A percentile compares a stretch with the other conserved stretches of the same genome.
These are phyloP conservation scores for Eustalomyia histrio DNA, from an alignment of 2,888 invertebrate species.

Conservation along the genomic window DNA sequence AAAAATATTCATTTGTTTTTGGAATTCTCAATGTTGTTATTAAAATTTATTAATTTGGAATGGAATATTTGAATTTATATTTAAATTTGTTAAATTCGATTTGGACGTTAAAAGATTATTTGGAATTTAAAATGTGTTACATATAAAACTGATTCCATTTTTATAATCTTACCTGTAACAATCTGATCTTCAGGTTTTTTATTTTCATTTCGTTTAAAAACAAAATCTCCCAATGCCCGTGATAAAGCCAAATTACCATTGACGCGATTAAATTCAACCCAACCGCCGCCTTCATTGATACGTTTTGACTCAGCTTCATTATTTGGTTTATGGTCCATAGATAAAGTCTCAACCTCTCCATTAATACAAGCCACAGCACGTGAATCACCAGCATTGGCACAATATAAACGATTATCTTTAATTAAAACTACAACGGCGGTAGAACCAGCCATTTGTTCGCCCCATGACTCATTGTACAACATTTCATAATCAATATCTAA, in stretches of 20 bases:
- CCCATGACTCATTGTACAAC: constrained; percentile 91
- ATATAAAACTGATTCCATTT: neutral
- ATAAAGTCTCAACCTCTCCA: constrained; percentile 86
- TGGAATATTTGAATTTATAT: no score
- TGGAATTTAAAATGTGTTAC: no score
- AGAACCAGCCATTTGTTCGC: constrained; percentile 96
- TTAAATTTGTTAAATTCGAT: no score
- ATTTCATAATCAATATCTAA: constrained; percentile 95
- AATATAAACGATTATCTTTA: constrained; percentile 92
- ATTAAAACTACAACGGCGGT: constrained; percentile 93
- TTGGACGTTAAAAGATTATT: no score
- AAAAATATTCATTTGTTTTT: no score
- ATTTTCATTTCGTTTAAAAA: constrained; percentile 94
- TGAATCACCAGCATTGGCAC: constrained; percentile 98
- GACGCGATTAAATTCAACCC: constrained; percentile 98
- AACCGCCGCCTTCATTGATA: constrained; percentile 96
- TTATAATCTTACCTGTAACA: constrained; percentile 88
- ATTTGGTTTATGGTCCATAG: constrained; percentile 97
- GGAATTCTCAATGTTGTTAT: no score
- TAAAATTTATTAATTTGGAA: no score
- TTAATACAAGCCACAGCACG: constrained; percentile 93
- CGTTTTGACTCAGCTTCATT: constrained; percentile 92
- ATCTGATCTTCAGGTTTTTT: constrained; percentile 96
- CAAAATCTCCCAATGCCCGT: constrained; percentile 97
- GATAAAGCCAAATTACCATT: constrained; percentile 98